Conservation (phyloP, 2,888 invertebrate species). For the Magallana nippona region DNA sequence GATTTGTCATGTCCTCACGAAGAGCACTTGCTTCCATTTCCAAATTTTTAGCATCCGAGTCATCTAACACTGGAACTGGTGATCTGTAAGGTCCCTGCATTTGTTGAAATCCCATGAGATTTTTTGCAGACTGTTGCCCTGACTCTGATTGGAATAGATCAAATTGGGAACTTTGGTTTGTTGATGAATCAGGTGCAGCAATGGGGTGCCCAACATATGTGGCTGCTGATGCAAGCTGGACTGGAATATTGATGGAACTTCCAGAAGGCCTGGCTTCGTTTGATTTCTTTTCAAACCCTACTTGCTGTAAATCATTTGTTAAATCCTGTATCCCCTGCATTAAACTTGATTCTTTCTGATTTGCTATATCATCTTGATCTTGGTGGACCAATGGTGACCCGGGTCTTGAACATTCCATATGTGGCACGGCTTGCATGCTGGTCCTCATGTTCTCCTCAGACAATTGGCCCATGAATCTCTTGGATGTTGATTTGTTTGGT, state of each 20-base stretch:
- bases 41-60: not conserved
- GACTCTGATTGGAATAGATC: not conserved
- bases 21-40: slow-evolving; percentile 21
- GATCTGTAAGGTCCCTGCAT: not conserved
- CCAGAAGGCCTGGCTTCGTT: not conserved
- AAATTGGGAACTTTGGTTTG: not conserved
- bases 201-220: not conserved
- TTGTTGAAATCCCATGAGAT: not conserved
- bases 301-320: not conserved
- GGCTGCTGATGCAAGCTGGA: not conserved
- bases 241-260: slow-evolving; percentile 1
- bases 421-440: not conserved
- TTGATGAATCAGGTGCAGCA: not conserved
- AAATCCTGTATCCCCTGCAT: not conserved
- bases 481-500: too few species aligned
- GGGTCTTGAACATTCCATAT: too few species aligned
- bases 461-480: too few species aligned
- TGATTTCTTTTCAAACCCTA: not conserved
- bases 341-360: not conserved
- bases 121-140: not conserved
- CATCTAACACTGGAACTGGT: not conserved
- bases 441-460: too few species aligned
- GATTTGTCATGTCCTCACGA: not conserved
- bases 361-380: not conserved
- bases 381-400: too few species aligned